Evolutionary conservation across 1,140 invertebrate genomes (phyloP).

Genomic region (Zaprionus vittiger): DNA sequence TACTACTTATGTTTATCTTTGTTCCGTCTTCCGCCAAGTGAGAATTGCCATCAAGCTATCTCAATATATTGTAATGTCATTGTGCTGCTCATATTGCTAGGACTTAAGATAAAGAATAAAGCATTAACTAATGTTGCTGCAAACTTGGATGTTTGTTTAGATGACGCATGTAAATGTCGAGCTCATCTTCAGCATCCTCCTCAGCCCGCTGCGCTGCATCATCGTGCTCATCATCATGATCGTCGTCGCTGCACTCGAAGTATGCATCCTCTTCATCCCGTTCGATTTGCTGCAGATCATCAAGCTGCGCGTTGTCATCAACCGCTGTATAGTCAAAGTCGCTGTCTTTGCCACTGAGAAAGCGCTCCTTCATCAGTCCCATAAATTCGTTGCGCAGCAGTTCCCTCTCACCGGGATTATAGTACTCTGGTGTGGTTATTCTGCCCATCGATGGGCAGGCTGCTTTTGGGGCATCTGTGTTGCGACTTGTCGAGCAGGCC

Average conservation of each 20-base stretch:
- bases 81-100: constrained; percentile 27
- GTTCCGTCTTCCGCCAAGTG: neutral
- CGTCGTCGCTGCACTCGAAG: constrained; percentile 90
- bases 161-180: constrained; percentile 90
- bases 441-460: constrained; percentile 44
- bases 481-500: constrained; percentile 65
- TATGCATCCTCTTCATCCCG: constrained; percentile 95
- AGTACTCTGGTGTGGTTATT: constrained; percentile 83
- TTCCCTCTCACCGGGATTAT: constrained; percentile 85
- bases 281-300: constrained; percentile 89
- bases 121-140: constrained; percentile 42
- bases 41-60: neutral
- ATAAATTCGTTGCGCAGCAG: constrained; percentile 93
- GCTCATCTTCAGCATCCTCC: constrained; percentile 87
- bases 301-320: constrained; percentile 92
- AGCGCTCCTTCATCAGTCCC: constrained; percentile 94
- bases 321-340: constrained; percentile 91
- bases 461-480: constrained; percentile 46
- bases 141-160: constrained; percentile 85
- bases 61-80: constrained; percentile 25
- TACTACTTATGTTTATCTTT: neutral
- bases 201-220: constrained; percentile 36
- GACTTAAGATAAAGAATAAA: constrained; percentile 36
- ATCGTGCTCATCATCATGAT: constrained; percentile 80
- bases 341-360: constrained; percentile 92